Evolutionary conservation across 2,888 invertebrate genomes (phyloP).

Genomic region (Zhengitettix transpicula): DNA sequence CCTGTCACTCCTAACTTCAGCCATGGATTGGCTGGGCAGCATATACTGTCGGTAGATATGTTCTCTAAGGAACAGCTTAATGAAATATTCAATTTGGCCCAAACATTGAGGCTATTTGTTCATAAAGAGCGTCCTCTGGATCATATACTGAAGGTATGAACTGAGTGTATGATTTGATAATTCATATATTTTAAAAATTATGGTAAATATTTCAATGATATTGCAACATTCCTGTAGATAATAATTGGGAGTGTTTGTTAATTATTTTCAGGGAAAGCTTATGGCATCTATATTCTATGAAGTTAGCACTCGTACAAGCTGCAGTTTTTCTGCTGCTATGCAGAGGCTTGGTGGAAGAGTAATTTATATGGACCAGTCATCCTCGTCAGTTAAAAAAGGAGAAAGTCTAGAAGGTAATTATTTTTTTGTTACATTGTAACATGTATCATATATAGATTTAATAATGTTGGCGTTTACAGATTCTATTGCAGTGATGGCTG

Average conservation of each 20-base stretch:
- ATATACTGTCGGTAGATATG: conserved; percentile 68
- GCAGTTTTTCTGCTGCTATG: conserved; percentile 95
- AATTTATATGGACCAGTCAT: conserved; percentile 73
- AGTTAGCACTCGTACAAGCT: conserved; percentile 89
- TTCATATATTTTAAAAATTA: no score
- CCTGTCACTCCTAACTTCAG: background rate
- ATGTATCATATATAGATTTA: background rate
- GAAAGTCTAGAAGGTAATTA: conserved; percentile 68
- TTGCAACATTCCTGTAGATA: no score
- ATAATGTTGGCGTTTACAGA: conserved; percentile 26
- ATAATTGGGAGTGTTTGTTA: background rate
- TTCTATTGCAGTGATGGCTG: conserved; percentile 71
- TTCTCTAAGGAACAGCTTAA: conserved; percentile 82
- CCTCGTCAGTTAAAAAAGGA: conserved; percentile 91
- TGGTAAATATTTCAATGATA: no score
- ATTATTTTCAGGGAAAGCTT: conserved; percentile 53
- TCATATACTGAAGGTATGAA: conserved; percentile 53
- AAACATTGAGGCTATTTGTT: conserved; percentile 48
- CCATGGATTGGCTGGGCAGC: conserved; percentile 49
- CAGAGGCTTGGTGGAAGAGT: conserved; percentile 87
- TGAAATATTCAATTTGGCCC: conserved; percentile 86
- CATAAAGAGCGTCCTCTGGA: conserved; percentile 69
- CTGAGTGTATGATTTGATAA: no score
- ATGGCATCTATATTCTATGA: conserved; percentile 97
- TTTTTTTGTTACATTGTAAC: background rate